These are phyloP conservation scores for Tachysurus vachellii DNA, from an alignment of 2,113 vertebrate genomes.

Conservation along the genomic window DNA sequence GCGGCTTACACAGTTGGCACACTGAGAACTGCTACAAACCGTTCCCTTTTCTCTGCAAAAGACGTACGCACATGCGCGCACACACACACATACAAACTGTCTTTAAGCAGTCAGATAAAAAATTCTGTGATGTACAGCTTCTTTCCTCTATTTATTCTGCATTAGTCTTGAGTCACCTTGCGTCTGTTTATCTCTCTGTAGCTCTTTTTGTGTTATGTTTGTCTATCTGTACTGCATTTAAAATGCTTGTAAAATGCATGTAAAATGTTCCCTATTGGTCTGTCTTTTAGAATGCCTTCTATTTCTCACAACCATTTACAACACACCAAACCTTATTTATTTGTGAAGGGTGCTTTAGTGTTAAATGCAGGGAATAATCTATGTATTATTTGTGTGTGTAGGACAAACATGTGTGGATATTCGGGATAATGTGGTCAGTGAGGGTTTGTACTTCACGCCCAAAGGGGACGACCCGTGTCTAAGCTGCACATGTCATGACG, in stretches of 20 bases:
- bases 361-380: not conserved
- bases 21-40: slow-evolving; percentile 95
- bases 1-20: slow-evolving; percentile 92
- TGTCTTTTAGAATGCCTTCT: not conserved
- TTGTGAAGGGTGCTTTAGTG: not conserved
- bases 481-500: slow-evolving; percentile 95
- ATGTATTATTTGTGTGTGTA: slow-evolving; percentile 55
- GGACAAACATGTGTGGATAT: slow-evolving; percentile 98
- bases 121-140: not conserved
- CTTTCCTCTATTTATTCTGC: not conserved
- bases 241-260: too few species aligned
- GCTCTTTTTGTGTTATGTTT: not conserved
- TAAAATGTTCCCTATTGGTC: not conserved
- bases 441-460: slow-evolving; percentile 97
- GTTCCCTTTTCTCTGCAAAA: slow-evolving; percentile 95
- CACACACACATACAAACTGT: not conserved
- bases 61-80: slow-evolving; percentile 82
- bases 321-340: not conserved
- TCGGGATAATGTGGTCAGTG: slow-evolving; percentile 94
- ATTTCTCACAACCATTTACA: not conserved
- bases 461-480: slow-evolving; percentile 96
- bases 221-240: not conserved
- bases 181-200: not conserved
- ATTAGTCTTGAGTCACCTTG: not conserved
- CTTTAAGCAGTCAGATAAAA: not conserved